Evolutionary conservation across 2,797 vertebrate species (phyloP).

Genomic region (Phataginus tricuspis): DNA sequence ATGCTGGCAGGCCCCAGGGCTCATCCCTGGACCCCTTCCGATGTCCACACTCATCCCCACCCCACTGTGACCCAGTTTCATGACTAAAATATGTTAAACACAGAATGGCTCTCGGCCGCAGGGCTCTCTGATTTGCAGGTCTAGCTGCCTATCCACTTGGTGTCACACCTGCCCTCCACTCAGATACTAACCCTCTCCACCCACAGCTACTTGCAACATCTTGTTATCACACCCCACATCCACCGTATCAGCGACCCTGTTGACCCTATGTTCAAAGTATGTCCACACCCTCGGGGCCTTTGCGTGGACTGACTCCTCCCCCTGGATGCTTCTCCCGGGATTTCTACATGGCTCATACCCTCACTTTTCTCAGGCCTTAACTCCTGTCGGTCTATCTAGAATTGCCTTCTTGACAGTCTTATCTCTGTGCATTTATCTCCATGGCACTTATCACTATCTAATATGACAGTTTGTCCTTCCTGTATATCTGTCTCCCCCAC

Average conservation of each 20-base stretch:
- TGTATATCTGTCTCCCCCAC: background rate
- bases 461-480: background rate
- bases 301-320: background rate
- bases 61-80: background rate
- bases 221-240: too few species aligned
- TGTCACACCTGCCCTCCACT: background rate
- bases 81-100: rapidly evolving
- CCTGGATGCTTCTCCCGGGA: background rate
- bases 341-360: background rate
- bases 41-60: too few species aligned
- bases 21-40: rapidly evolving
- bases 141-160: background rate
- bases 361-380: background rate
- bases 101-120: background rate
- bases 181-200: background rate
- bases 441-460: background rate
- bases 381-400: background rate
- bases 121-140: background rate
- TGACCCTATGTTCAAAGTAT: background rate
- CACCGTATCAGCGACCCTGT: background rate
- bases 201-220: background rate
- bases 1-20: background rate
- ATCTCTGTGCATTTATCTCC: background rate
- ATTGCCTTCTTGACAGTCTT: background rate
- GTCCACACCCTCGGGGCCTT: background rate